phyloP scores from a whole-genome alignment of 2,113 vertebrate genomes.

The Dromiciops gliroides region DNA sequence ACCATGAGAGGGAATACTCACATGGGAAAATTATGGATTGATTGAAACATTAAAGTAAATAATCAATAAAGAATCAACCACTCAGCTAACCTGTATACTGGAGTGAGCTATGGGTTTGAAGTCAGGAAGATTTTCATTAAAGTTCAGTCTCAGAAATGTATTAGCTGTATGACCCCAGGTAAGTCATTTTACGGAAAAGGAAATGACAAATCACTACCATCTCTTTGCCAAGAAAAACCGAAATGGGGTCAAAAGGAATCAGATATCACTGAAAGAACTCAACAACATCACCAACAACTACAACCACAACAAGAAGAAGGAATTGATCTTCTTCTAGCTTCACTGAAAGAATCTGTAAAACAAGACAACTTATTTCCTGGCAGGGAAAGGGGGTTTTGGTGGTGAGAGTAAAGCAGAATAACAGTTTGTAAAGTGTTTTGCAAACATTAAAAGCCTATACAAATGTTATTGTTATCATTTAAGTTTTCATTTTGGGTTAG shows the following conservation, averaged over 20 bases:
- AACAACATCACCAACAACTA: no score
- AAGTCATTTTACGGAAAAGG: not conserved
- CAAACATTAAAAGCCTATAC: not conserved
- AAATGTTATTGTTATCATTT: not conserved
- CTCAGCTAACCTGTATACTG: not conserved
- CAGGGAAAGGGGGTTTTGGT: not conserved
- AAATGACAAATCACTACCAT: not conserved
- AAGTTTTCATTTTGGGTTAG: not conserved
- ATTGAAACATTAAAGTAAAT: not conserved
- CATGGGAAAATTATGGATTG: not conserved
- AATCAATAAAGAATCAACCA: not conserved
- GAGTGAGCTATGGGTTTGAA: not conserved
- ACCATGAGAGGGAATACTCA: not conserved
- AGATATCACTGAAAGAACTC: not conserved
- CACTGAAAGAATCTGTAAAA: not conserved
- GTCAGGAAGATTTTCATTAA: not conserved
- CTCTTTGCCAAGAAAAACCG: not conserved
- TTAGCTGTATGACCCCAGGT: not conserved
- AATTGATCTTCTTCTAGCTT: not conserved
- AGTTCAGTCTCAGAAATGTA: not conserved
- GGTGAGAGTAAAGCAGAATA: not conserved
- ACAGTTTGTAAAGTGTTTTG: not conserved
- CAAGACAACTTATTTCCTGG: not conserved
- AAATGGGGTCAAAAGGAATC: not conserved
- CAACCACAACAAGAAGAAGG: not conserved